Base-by-base conservation (phyloP, 2,888 invertebrate species). In the Theretra japonica region DNA sequence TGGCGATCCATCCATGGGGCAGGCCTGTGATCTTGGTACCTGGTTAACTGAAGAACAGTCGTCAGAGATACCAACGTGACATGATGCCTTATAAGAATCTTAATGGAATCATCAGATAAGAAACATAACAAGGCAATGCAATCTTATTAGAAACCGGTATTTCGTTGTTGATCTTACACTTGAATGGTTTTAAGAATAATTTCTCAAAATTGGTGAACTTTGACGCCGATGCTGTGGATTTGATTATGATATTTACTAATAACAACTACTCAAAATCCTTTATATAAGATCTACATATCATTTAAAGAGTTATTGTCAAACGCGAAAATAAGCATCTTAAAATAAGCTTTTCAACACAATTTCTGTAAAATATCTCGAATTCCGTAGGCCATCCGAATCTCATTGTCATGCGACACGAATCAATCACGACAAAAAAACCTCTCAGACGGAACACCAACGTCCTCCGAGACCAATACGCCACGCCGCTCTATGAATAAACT, bases 401-500 rank as follows among this genome's bases (percentile, higher is more conserved):
- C 84, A 86, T 85, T 85, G 83, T 85, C 78, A 76, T 71, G 68
- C 75, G 75, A 75, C 75, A 71, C 70, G 69, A 92, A 93, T 92
- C 92, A 92, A 93, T 93, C 93, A 88, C 73, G 76, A 75, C 74
- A 82, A 83, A 83, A 83, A 85, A 84, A 83, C n/a, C 41, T n/a
- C 53, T 53, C 53, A 53, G 53, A 85, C 86, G 86, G 88, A 53
- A 17, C 70, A 48, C 59, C 41, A 50, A 50, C 90, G 91, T 92
- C 90, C 48, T 21, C 87, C 84, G 86, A 91, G 85, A 86, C 91
- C 93, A 90, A 93, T 94, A 94, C 90, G 86, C 91, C 91, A 93
- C 94, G 83, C 85, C 85, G 85, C 84, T 87, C 90, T 88, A 92
- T 94, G 94, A 94, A 93, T 94, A 94, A 93, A 93, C 92, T 90